Base-by-base conservation (phyloP, 2,888 invertebrate genomes). In the Drosophila merina region DNA sequence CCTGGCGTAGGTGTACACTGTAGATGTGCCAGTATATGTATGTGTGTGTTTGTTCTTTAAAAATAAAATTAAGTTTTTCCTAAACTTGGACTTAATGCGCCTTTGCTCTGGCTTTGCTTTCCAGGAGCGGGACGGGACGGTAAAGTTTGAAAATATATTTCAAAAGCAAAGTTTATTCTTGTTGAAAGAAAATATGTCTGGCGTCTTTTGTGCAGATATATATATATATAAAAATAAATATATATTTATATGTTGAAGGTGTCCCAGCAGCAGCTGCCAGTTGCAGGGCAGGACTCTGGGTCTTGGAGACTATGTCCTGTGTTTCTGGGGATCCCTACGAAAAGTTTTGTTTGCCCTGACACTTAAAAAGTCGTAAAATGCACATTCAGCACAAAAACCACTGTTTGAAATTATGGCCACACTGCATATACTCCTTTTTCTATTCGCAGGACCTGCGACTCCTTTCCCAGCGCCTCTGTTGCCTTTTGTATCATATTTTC, bases 281-380 rank as follows among this genome's bases (percentile, higher is more conserved):
- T 64, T 64, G 64, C 63, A 64, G 28, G 36, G 64, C 50, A 25
- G 62, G 49, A 33, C 45, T 26, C 30, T 14, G 59, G 12, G 48
- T 20, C 44, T 50, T 28, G 51, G 45, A 30, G 48, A 8, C 40
- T 50, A 38, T 33, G 38, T 36, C n/a, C 44, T 36, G 12, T 36
- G 25, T 58, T n/a, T 48, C 31, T 33, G 60, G 45, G 25, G 30
- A 14, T 25, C 72, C 57, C 69, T 49, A 42, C 58, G 60, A 66
- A 78, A 86, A 79, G 60, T 86, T 83, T 86, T 86, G 72, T 83
- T 86, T 79, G 74, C 59, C 72, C 74, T 68, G 75, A 76, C 86
- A 86, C 86, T 84, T 78, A 84, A 84, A 84, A 83, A 78, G 86
- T 78, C 87, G 75, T 83, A 83, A 83, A 83, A 83, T 86, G 85